Evolutionary conservation across 1,140 invertebrate species (phyloP), one percentile per base, ranked within the genome.

Genomic region (Asobara japonica): DNA sequence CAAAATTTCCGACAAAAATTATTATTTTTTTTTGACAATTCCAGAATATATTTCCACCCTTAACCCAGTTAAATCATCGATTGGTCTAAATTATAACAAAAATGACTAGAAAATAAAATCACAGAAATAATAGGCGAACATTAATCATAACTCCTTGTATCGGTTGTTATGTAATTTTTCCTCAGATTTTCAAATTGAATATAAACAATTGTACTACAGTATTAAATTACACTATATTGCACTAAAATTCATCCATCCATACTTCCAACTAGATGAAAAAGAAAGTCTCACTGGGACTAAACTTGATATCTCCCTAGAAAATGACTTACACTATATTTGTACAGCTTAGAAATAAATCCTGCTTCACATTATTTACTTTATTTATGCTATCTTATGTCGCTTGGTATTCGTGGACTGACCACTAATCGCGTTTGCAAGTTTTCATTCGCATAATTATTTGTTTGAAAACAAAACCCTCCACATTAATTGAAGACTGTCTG

Each of bases 321-420:
- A 86, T 87, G 25, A 86, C 82, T 85, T 86, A 86, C 76, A 80
- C 79, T 80, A 85, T 74, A 78, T 87, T 86, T 87, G 74, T 87
- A 87, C 85, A 87, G 79, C 82, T 86, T 82, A 84, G 80, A 87
- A 85, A 85, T 80, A 78, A 76, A 77, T 83, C 80, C 20, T 69
- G 65, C 64, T 16, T 65, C 22, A 71, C 78, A 62, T 33, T n/a
- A 62, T 71, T 36, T 36, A 45, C 33, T 64, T 29, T 71, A 67
- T 77, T 76, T 69, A 72, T 74, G 33, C 33, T 69, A 71, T 10
- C n/a, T 72, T 66, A 66, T 62, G 64, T 72, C 56, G 38, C 62
- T 60, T 74, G 45, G 29, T 62, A 62, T 56, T 65, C 41, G 65
- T 73, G 64, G 33, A 16, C n/a, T 65, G 30, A n/a, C 27, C 25